Conservation (phyloP, 2,113 vertebrate genomes). For the Nettapus auritus region DNA sequence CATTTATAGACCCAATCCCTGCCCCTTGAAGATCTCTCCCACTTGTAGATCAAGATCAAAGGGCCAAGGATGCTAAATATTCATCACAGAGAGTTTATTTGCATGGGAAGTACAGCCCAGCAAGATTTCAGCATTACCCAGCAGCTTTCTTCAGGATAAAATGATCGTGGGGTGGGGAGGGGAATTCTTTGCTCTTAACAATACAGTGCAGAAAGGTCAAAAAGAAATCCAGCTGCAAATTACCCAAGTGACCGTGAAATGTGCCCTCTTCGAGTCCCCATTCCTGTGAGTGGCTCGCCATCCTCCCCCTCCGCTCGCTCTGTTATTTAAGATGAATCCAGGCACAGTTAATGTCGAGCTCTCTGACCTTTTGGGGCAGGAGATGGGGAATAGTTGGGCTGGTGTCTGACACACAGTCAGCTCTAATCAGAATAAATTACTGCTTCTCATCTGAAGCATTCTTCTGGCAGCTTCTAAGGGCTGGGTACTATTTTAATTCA, state of each 20-base stretch:
- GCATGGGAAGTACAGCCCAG: background rate
- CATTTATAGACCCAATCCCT: background rate
- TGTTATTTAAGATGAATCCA: conserved; percentile 18
- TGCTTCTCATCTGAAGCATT: background rate
- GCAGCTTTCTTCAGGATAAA: background rate
- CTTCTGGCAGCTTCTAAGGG: conserved; percentile 37
- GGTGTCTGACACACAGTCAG: conserved; percentile 65
- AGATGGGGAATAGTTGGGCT: conserved; percentile 29
- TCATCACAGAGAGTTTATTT: background rate
- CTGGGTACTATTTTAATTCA: background rate
- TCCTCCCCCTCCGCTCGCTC: background rate
- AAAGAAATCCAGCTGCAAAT: conserved; percentile 2
- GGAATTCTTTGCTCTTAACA: background rate
- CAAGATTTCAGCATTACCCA: background rate
- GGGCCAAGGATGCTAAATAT: background rate
- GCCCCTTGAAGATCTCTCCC: background rate
- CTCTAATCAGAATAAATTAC: conserved; percentile 68
- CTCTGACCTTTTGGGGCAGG: conserved; percentile 25
- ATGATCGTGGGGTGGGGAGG: background rate
- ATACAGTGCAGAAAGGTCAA: conserved; percentile 28
- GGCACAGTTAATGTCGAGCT: conserved; percentile 34
- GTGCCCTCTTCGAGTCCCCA: background rate
- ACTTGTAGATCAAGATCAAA: background rate
- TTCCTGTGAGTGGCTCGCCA: background rate
- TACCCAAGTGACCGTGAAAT: background rate